These are phyloP conservation scores for Takifugu bimaculatus DNA, from an alignment of 2,113 vertebrate species.

Conservation along the genomic window DNA sequence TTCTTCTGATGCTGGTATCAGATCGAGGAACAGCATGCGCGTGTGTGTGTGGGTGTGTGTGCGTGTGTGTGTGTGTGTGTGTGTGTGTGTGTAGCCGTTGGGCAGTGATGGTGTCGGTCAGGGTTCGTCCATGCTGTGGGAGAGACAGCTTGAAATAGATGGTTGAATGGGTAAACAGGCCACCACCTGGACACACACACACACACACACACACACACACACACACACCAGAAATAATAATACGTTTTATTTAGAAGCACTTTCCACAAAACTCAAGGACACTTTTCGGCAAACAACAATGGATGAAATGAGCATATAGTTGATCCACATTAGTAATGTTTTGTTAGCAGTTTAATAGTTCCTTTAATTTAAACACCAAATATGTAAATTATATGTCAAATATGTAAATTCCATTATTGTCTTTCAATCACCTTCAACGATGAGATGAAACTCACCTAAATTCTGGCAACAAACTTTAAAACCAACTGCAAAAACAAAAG, in stretches of 20 bases:
- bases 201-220: slow-evolving; percentile 11
- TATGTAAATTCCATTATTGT: too few relatives aligned
- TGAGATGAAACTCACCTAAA: too few relatives aligned
- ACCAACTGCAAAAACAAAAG: too few relatives aligned
- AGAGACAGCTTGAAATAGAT: slow-evolving; percentile 44
- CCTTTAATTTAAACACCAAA: too few relatives aligned
- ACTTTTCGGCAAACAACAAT: too few relatives aligned
- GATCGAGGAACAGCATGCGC: slow-evolving; percentile 40
- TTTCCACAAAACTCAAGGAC: too few relatives aligned
- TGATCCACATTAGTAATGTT: neutral
- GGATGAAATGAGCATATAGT: too few relatives aligned
- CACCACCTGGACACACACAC: slow-evolving; percentile 40
- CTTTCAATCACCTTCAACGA: too few relatives aligned
- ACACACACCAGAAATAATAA: neutral
- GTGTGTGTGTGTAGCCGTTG: slow-evolving; percentile 27
- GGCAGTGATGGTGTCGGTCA: slow-evolving; percentile 43
- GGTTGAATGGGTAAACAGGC: slow-evolving; percentile 39
- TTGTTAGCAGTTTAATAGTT: too few relatives aligned
- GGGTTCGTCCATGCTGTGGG: slow-evolving; percentile 36
- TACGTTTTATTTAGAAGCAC: too few relatives aligned
- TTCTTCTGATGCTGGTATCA: slow-evolving; percentile 33
- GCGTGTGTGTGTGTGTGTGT: slow-evolving; percentile 7
- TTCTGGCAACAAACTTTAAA: too few relatives aligned
- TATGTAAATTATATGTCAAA: too few relatives aligned
- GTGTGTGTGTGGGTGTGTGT: slow-evolving; percentile 8